Base-by-base conservation (phyloP, 1,140 invertebrate genomes). In the Dermatophagoides farinae region DNA sequence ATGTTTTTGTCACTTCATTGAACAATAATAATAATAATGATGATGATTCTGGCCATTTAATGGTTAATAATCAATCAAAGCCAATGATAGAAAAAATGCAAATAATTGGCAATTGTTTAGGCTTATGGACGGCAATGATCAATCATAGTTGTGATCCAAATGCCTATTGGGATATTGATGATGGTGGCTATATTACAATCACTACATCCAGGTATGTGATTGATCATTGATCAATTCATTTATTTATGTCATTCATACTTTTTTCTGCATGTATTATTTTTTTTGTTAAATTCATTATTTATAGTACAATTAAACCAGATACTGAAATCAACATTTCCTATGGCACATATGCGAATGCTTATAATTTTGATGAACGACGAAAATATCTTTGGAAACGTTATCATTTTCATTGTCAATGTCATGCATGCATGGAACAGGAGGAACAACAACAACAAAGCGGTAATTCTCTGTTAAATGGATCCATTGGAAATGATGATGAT, bases 131-230 rank as follows among this genome's bases (percentile, higher is more conserved):
- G 2, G 12, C 38, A 20, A 25, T 55, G 14, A 20, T 55, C 38
- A 55, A 55, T 40, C 53, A 55, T 25, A 55, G 53, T 25, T 55
- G 53, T 55, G 53, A 55, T 44, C n/a, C 53, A n/a, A 41, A 39
- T 40, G 14, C 23, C 23, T 55, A 41, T 25, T 55, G 53, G 53
- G 53, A 55, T n/a, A 55, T 55, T 55, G 53, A 12, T 25, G 1
- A 55, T 2, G 53, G 31, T 22, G 41, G 14, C 4, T 31, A 31
- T 31, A 41, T 55, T 55, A 23, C 41, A n/a, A 39, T 55, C n/a
- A 20, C 53, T 23, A 12, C 53, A 4, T 2, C 38, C 14, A 41
- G 53, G 53, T 55, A 38, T 39, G 14, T 49, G 18, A 18, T 10
- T 8, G 46, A 49, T 11, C 9, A 49, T 49, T 11, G 8, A 9